Evolutionary conservation across 35 echinoderm and acorn worm species (phyloP).

Genomic region (Ophiothrix spiculata): DNA sequence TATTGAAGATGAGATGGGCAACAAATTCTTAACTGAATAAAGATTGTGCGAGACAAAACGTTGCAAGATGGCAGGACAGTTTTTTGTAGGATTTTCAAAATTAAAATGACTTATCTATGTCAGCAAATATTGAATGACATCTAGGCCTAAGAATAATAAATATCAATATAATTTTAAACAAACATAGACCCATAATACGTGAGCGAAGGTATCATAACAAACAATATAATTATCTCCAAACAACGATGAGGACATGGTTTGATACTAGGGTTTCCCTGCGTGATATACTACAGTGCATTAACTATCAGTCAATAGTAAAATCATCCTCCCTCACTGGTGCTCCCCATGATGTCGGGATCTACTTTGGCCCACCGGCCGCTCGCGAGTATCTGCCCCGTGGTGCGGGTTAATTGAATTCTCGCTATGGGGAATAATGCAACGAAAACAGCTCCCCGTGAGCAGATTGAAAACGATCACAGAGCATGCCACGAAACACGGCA

Average conservation of each 20-base stretch:
- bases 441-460: not conserved
- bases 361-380: constrained; percentile 28
- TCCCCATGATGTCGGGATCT: not conserved
- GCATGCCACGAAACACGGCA: not conserved
- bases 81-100: too few relatives aligned
- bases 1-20: too few relatives aligned
- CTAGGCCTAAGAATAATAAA: too few relatives aligned
- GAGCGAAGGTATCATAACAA: not conserved
- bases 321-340: not conserved
- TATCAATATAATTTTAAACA: not conserved
- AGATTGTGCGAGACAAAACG: too few relatives aligned
- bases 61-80: too few relatives aligned
- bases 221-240: constrained; percentile 6
- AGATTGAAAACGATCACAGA: not conserved
- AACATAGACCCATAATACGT: not conserved
- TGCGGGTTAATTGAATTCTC: constrained; percentile 27
- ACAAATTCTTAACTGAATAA: too few relatives aligned
- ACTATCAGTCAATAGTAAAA: too few relatives aligned
- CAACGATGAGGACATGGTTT: not conserved
- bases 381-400: not conserved
- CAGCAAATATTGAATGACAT: too few relatives aligned
- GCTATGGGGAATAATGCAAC: not conserved
- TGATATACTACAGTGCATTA: too few relatives aligned
- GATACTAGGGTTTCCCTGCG: not conserved
- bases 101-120: too few relatives aligned